Evolutionary conservation across 2,797 vertebrate species (phyloP).

Genomic region (Okamejei kenojei): DNA sequence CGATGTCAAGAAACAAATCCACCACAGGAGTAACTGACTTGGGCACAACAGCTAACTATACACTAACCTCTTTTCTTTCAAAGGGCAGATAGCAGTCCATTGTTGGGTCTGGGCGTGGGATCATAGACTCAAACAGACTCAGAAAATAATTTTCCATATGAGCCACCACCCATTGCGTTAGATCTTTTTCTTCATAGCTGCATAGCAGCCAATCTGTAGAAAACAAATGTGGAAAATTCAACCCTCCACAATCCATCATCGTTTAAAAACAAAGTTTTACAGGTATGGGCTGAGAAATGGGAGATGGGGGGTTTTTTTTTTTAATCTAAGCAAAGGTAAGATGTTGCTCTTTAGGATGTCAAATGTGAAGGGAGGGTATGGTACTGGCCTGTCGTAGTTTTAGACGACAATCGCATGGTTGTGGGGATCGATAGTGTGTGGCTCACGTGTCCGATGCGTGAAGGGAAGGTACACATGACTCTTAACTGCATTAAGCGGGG

Average conservation of each 20-base stretch:
- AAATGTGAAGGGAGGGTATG: too few species aligned
- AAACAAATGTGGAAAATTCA: slow-evolving; percentile 30
- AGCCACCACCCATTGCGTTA: slow-evolving; percentile 95
- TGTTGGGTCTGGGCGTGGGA: slow-evolving; percentile 88
- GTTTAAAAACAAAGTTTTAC: slow-evolving; percentile 9
- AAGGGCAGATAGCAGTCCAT: slow-evolving; percentile 92
- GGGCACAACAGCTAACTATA: not conserved
- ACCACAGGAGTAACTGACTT: not conserved
- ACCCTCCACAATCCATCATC: not conserved
- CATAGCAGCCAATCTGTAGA: slow-evolving; percentile 87
- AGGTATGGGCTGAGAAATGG: too few species aligned
- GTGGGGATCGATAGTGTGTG: too few species aligned
- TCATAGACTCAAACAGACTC: slow-evolving; percentile 91
- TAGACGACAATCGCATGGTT: too few species aligned
- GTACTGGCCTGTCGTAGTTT: too few species aligned
- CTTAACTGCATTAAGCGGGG: too few species aligned
- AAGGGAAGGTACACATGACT: too few species aligned
- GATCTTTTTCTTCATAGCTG: slow-evolving; percentile 96
- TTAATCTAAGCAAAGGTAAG: too few species aligned
- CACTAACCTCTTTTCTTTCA: slow-evolving; percentile 84
- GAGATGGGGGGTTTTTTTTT: too few species aligned
- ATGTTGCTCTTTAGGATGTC: too few species aligned
- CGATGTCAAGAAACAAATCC: not conserved
- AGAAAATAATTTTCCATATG: slow-evolving; percentile 91
- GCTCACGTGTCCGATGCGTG: too few species aligned